Evolutionary conservation across 2,113 vertebrate genomes (phyloP), one percentile per base, ranked within the genome.

Genomic region (Capreolus pygargus): DNA sequence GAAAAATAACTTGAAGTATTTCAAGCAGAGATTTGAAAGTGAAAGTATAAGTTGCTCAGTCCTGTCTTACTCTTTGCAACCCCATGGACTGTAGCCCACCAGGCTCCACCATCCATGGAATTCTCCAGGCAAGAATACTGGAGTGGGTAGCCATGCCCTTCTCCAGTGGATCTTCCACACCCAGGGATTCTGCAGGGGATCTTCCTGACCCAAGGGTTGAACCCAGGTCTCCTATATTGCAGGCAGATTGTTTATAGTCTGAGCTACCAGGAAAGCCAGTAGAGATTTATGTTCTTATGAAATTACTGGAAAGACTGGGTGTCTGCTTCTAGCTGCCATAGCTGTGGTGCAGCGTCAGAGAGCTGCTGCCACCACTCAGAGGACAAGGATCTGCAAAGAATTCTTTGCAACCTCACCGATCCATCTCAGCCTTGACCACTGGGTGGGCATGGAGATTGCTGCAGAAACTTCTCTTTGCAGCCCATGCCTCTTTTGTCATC

Each of bases 341-440:
- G 27, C 30, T 33, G 25, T 36, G 58, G 67, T 15, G 3, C 30
- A 3, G 9, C 15, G 7, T 45, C 87, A 94, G n/a, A n/a, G 83
- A 54, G 50, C 25, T n/a, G n/a, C 70, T 47, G 28, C 39, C 9
- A 30, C 23, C 17, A 2, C 19, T 9, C 84, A 64, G 84, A 54
- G 67, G n/a, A 23, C n/a, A 61, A 21, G 7, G 19, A 23, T 23
- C 30, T 55, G 28, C 76, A 91, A 91, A 64, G 88, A 7, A 47
- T 55, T 3, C 0, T 25, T 17, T 52, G 45, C 23, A 45, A 19
- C 11, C 27, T 57, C 70, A 45, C 16, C 11, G 30, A 45, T 27
- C 2, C 15, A 23, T 47, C 23, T 61, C 1, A 16, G 50, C 33
- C 13, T 2, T 11, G 11, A 30, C 6, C 11, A 0, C 25, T 3